Conservation (phyloP, 2,113 vertebrate species). For the Pluvianellus socialis region DNA sequence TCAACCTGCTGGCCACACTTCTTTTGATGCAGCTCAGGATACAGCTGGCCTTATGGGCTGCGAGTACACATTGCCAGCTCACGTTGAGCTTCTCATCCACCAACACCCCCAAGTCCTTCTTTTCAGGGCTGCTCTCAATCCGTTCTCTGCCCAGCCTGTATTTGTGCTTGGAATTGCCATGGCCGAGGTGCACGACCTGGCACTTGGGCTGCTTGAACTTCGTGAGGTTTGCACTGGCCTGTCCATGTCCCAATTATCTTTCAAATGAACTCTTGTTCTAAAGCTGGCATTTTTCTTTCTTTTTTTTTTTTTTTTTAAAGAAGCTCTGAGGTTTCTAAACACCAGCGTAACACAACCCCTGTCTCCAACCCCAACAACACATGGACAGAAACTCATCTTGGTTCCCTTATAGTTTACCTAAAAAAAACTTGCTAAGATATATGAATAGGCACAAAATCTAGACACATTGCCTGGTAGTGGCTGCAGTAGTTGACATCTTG, state of each 20-base stretch:
- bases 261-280: background rate
- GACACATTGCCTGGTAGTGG: background rate
- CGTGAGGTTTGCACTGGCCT: no score
- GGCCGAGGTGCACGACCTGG: no score
- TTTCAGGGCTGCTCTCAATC: no score
- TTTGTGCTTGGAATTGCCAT: no score
- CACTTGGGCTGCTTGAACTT: no score
- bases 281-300: background rate
- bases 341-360: background rate
- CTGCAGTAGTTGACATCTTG: background rate
- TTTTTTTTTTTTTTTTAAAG: background rate
- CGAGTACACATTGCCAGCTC: no score
- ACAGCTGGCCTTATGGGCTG: no score
- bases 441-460: background rate
- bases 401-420: background rate
- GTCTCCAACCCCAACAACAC: background rate
- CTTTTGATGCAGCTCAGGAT: no score
- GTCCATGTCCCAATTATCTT: background rate
- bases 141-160: no score
- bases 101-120: no score
- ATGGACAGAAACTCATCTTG: background rate
- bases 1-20: no score
- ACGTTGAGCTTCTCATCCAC: no score
- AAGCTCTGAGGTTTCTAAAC: background rate
- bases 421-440: background rate